phyloP scores from a whole-genome alignment of 2,113 vertebrate genomes.

The Chionomys nivalis region DNA sequence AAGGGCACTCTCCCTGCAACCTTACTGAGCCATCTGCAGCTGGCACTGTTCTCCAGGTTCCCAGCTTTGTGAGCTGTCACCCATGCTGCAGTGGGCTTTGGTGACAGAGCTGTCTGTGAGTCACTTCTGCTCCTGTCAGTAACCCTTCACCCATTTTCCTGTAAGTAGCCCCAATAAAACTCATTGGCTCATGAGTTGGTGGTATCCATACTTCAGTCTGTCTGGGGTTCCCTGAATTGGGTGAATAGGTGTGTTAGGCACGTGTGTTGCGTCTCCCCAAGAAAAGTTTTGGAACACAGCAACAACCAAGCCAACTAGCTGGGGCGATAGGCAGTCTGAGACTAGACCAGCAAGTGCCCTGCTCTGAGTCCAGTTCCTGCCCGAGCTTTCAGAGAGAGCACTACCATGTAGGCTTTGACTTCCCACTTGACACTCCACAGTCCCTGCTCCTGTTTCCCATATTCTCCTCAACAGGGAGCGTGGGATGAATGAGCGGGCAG shows the following conservation, averaged over 20 bases:
- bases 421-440: background rate
- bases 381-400: background rate
- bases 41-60: background rate
- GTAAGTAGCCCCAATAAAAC: background rate
- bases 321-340: background rate
- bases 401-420: background rate
- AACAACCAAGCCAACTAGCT: background rate
- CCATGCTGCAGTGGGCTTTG: background rate
- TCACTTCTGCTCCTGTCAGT: background rate
- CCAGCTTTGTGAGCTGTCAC: background rate
- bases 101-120: background rate
- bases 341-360: background rate
- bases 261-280: background rate
- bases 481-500: too few species aligned
- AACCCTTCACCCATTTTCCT: background rate
- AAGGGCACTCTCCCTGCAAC: background rate
- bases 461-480: background rate
- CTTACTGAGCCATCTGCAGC: background rate
- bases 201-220: background rate
- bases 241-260: too few species aligned
- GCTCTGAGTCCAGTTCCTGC: background rate
- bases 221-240: too few species aligned
- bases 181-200: background rate
- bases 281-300: background rate
- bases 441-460: background rate